Evolutionary conservation across 2,888 invertebrate species (phyloP).

Genomic region (Drosophila falleni): DNA sequence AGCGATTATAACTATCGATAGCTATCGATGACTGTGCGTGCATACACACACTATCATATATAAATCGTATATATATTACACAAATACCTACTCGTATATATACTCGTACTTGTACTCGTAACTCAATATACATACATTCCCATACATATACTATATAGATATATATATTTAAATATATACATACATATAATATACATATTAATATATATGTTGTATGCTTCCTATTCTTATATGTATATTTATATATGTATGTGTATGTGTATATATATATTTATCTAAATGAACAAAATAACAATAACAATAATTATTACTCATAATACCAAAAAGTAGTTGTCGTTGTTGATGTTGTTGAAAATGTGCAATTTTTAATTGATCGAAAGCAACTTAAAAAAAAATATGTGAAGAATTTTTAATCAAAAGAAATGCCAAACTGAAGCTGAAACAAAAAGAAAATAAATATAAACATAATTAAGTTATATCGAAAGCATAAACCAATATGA

Average conservation of each 20-base stretch:
- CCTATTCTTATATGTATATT: conserved; percentile 12
- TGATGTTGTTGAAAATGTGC: conserved; percentile 85
- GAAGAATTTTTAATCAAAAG: conserved; percentile 65
- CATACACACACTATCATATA: conserved; percentile 25
- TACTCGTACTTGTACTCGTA: conserved; percentile 46
- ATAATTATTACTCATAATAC: conserved; percentile 76
- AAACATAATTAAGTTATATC: conserved; percentile 37
- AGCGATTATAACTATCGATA: conserved; percentile 37
- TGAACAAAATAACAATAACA: conserved; percentile 62
- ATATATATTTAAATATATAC: conserved; percentile 42
- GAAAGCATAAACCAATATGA: conserved; percentile 50
- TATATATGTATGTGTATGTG: conserved; percentile 14
- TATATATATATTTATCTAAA: conserved; percentile 53
- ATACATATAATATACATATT: conserved; percentile 26
- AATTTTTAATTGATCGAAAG: conserved; percentile 81
- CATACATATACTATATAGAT: conserved; percentile 36
- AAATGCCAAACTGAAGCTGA: conserved; percentile 65
- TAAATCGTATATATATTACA: conserved; percentile 6
- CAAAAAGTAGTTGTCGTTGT: conserved; percentile 85
- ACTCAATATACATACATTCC: conserved; percentile 43
- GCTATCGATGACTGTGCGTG: conserved; percentile 51
- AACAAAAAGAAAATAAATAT: conserved; percentile 32
- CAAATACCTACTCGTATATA: conserved; percentile 38
- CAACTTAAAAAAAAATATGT: conserved; percentile 50
- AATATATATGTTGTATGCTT: conserved; percentile 24